Evolutionary conservation across 2,113 vertebrate genomes (phyloP).

Genomic region (Hypomesus transpacificus): DNA sequence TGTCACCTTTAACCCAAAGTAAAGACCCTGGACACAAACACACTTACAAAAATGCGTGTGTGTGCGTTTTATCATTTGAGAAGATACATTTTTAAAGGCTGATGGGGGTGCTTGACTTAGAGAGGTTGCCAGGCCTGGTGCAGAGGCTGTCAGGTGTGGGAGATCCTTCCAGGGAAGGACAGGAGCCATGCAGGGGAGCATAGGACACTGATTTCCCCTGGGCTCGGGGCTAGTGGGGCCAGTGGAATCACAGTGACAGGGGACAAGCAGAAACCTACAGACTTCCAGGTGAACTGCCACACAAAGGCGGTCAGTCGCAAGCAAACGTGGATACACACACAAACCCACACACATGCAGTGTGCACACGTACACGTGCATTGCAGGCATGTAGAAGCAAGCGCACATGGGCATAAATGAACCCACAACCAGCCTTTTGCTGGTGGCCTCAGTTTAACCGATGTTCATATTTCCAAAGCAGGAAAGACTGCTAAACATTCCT

Average conservation of each 20-base stretch:
- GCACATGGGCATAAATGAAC: neutral
- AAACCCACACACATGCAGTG: neutral
- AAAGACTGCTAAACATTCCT: too few species aligned
- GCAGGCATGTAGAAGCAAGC: neutral
- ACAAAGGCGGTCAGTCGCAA: neutral
- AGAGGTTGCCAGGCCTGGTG: neutral
- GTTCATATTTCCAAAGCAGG: too few species aligned
- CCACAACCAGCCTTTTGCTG: too few species aligned
- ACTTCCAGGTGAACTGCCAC: constrained; percentile 1
- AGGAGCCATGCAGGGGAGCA: neutral
- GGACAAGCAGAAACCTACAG: neutral
- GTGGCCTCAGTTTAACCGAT: too few species aligned
- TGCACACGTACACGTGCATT: too few species aligned
- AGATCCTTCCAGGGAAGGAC: neutral
- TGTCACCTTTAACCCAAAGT: too few species aligned
- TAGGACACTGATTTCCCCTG: neutral
- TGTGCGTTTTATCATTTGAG: too few species aligned
- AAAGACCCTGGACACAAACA: too few species aligned
- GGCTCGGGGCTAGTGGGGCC: neutral
- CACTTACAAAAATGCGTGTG: too few species aligned
- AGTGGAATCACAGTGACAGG: neutral
- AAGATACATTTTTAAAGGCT: too few species aligned
- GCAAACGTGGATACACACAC: neutral
- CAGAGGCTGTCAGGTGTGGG: neutral
- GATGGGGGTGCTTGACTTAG: neutral